phyloP scores from a whole-genome alignment of 2,888 invertebrate species.

The Sminthurides aquaticus region DNA sequence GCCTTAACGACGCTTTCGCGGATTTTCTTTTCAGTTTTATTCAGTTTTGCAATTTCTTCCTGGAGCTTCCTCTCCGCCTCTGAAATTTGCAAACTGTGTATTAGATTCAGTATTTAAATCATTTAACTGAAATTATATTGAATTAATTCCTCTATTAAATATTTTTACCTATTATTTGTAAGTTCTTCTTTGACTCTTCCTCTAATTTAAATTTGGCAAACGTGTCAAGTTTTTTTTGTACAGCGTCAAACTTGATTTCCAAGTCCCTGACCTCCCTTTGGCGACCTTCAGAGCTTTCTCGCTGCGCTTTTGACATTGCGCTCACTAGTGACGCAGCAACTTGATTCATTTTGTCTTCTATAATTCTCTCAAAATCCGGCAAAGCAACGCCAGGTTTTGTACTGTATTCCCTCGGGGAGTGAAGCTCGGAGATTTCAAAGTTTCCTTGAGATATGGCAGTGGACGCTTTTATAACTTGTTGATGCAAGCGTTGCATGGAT shows the following conservation, averaged over 20 bases:
- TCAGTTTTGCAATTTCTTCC: slow-evolving; percentile 20
- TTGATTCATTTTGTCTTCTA: neutral
- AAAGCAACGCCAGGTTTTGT: neutral
- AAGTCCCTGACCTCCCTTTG: slow-evolving; percentile 5
- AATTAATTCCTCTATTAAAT: neutral
- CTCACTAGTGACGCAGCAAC: neutral
- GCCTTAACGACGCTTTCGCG: slow-evolving; percentile 30
- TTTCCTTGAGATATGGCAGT: neutral
- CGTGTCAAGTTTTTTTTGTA: slow-evolving; percentile 12
- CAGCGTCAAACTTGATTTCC: slow-evolving; percentile 2
- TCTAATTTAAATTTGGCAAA: slow-evolving; percentile 13
- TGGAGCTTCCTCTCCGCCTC: slow-evolving; percentile 29
- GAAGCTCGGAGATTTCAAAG: neutral
- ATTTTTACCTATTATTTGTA: slow-evolving; percentile 8
- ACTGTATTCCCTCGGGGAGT: neutral
- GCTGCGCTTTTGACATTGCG: neutral
- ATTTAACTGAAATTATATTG: neutral
- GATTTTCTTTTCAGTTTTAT: slow-evolving; percentile 27
- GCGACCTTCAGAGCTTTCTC: neutral
- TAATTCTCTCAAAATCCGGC: neutral
- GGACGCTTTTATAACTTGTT: neutral
- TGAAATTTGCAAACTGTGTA: slow-evolving; percentile 14
- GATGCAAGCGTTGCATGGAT: slow-evolving; percentile 9
- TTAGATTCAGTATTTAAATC: neutral
- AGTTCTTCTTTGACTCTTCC: slow-evolving; percentile 16